Evolutionary conservation across 2,113 vertebrate genomes (phyloP), one percentile per base, ranked within the genome.

Genomic region (Nyctibius bracteatus): DNA sequence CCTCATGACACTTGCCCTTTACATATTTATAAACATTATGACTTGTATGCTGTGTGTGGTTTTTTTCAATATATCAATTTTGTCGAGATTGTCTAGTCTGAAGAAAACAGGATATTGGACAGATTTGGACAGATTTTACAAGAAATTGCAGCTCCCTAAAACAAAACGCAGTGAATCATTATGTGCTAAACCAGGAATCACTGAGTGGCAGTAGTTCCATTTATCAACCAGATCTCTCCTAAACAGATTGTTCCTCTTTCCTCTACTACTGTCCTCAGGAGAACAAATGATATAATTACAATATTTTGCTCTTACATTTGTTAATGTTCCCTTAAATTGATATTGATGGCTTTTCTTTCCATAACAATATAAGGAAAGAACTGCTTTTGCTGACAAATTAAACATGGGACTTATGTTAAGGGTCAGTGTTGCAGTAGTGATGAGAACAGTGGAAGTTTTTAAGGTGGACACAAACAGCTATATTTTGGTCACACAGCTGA

Each of bases 31-130:
- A n/a, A n/a, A n/a, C n/a, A n/a, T n/a, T n/a, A 16, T 7, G 7
- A 68, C 30, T 55, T 11, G 7, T 44, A 25, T 39, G 18, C 9
- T 72, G 10, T 66, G 47, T 78, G 25, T 30, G 8, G 8, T 15
- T 4, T 22, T 58, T 37, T 63, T 96, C 61, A 70, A 30, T 39
- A 24, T 54, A 52, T 24, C 62, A 87, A 43, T 74, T 87, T 37
- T 75, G 62, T 67, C 1, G 2, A 68, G 22, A 87, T 73, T 84
- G 23, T 81, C 30, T 90, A n/a, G 10, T 66, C 67, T 88, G 55
- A 96, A 95, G 84, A 54, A 96, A 97, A 96, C 87, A 94, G 83
- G 90, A 97, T 88, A 61, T 81, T 86, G 33, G 78, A 57, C 25
- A 41, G 44, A 59, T 80, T 81, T 47, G 59, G 47, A 71, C 16